Evolutionary conservation across 2,888 invertebrate genomes (phyloP), one percentile per base, ranked within the genome.

Genomic region (Nomada goodeniana): DNA sequence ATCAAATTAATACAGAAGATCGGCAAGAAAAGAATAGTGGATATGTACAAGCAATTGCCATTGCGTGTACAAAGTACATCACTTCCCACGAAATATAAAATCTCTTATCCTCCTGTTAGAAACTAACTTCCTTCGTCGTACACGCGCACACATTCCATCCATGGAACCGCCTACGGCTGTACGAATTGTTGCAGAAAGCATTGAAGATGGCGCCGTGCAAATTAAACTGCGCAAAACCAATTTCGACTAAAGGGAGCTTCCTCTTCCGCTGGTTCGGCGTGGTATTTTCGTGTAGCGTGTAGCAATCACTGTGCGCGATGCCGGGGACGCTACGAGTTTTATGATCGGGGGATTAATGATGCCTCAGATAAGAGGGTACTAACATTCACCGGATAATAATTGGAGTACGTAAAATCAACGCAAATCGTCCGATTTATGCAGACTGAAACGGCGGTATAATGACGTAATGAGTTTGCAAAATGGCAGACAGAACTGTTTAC

Each of bases 161-260:
- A 7, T 36, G 36, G 7, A 5, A 36, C 36, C 7, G 36, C 36
- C 47, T 29, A 11, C 29, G 5, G n/a, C 20, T 47, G 18, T 36
- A 36, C 5, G 36, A 60, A 70, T 70, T 60, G 60, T 70, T 15
- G 5, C 20, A 20, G 9, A 2, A 26, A 59, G 15, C 11, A 15
- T 26, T 7, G 20, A 50, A 52, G 36, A 20, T 15, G 44, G 13
- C 57, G n/a, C 57, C 2, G 57, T 36, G 70, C 50, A 20, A 60
- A 70, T 70, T 70, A 60, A 70, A 60, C 60, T 10, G 50, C 50
- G 50, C 65, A 82, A 83, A 83, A 74, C 81, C 72, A 77, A 82
- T 83, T 83, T 71, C 74, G 71, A 75, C 74, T 71, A 76, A 65
- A 73, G 65, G 69, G 73, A 65, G 64, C 53, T 80, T 69, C 61